Evolutionary conservation across 2,888 invertebrate species (phyloP).

Genomic region (Agrenia bidenticulata): DNA sequence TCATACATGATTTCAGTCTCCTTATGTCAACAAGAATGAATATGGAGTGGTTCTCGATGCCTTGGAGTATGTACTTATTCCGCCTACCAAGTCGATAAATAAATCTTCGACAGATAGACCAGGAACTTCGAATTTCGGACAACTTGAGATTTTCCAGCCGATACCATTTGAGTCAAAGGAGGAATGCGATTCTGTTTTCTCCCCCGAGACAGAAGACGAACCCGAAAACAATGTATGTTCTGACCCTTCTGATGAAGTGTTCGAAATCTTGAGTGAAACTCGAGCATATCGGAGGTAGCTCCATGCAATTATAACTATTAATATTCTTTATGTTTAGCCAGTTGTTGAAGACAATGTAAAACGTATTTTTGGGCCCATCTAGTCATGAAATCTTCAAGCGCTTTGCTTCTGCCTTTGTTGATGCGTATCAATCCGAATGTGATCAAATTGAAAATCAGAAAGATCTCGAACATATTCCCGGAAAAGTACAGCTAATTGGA

Average conservation of each 20-base stretch:
- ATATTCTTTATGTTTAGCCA: not conserved
- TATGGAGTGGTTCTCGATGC: constrained; percentile 46
- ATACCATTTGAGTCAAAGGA: too few species aligned
- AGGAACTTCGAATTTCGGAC: constrained; percentile 39
- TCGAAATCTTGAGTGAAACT: constrained; percentile 31
- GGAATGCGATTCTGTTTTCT: too few species aligned
- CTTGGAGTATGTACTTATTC: constrained; percentile 40
- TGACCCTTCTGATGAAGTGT: too few species aligned
- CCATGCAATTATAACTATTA: not conserved
- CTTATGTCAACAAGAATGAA: constrained; percentile 47
- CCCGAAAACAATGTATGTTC: too few species aligned
- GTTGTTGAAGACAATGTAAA: not conserved
- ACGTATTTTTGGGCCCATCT: not conserved
- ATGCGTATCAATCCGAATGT: constrained; percentile 17
- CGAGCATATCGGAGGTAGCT: constrained; percentile 38
- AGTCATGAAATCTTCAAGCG: constrained; percentile 50
- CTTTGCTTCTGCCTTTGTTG: constrained; percentile 43
- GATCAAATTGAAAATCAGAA: not conserved
- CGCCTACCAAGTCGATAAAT: constrained; percentile 21
- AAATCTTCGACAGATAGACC: constrained; percentile 20
- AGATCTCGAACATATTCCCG: not conserved
- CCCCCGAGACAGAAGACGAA: too few species aligned
- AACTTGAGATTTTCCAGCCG: constrained; percentile 38
- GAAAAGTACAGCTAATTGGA: constrained; percentile 45
- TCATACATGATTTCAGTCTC: too few species aligned